Evolutionary conservation across 1,140 invertebrate genomes (phyloP).

Genomic region (Stenopsyche tienmushanensis): DNA sequence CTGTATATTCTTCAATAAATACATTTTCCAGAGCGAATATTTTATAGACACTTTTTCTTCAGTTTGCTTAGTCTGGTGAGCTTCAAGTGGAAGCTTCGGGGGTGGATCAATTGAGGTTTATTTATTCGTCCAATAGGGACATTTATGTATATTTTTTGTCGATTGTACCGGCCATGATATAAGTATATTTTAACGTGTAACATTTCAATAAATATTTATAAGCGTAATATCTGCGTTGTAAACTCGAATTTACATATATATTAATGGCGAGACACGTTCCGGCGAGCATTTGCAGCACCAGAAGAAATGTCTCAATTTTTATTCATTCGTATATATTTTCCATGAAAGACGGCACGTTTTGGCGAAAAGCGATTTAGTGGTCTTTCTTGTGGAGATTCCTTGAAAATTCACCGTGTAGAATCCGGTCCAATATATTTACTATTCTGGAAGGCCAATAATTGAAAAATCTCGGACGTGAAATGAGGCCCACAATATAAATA

Average conservation of each 20-base stretch:
- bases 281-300: constrained; percentile 2
- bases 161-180: constrained; percentile 7
- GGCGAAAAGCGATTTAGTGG: background rate
- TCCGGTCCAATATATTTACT: no score
- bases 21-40: background rate
- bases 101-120: constrained; percentile 12
- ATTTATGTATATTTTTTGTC: background rate
- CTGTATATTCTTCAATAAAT: background rate
- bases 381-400: background rate
- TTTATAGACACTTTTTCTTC: background rate
- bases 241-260: constrained; percentile 41
- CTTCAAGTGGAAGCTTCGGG: background rate
- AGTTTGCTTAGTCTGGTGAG: background rate
- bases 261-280: constrained; percentile 39
- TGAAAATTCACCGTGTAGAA: background rate
- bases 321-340: constrained; percentile 34
- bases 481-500: no score
- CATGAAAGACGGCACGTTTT: background rate
- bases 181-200: constrained; percentile 10
- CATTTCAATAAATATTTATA: constrained; percentile 41
- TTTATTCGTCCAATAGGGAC: background rate
- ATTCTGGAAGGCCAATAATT: no score
- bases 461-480: no score
- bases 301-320: constrained; percentile 40
- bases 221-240: constrained; percentile 36